Evolutionary conservation across 2,888 invertebrate genomes (phyloP).

Genomic region (Catocala sponsa): DNA sequence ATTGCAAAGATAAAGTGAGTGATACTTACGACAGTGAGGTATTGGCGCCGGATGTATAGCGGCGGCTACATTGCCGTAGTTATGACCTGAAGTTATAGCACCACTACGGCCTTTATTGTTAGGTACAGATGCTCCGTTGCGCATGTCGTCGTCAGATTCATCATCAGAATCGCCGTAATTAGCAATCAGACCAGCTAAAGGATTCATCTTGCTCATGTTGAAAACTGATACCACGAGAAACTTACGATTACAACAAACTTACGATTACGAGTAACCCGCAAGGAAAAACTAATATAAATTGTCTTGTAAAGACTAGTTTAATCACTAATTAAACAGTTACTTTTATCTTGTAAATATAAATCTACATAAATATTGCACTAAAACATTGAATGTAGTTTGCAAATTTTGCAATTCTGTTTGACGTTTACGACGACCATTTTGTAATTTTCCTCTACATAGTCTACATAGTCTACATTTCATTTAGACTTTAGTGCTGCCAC

Average conservation of each 20-base stretch:
- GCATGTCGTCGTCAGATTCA: slow-evolving; percentile 67
- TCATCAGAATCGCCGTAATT: slow-evolving; percentile 82
- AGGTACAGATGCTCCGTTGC: slow-evolving; percentile 18
- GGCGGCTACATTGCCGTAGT: slow-evolving; percentile 37
- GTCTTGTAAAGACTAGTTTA: too few species aligned
- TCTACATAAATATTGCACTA: too few species aligned
- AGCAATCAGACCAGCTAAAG: slow-evolving; percentile 73
- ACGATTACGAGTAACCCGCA: too few species aligned
- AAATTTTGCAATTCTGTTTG: too few species aligned
- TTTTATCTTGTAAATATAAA: too few species aligned
- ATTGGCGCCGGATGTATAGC: slow-evolving; percentile 79
- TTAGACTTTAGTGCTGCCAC: too few species aligned
- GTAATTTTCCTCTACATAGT: too few species aligned
- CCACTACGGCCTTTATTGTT: slow-evolving; percentile 11
- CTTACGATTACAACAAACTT: not conserved
- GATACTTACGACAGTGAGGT: slow-evolving; percentile 78
- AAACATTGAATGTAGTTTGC: too few species aligned
- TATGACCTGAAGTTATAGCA: slow-evolving; percentile 29
- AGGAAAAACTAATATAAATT: too few species aligned
- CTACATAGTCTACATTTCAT: too few species aligned
- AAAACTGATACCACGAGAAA: slow-evolving; percentile 1
- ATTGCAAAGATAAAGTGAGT: not conserved
- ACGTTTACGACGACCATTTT: too few species aligned
- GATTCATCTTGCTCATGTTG: slow-evolving; percentile 78
- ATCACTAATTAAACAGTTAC: too few species aligned